Percentiles rank a stretch among this genome's conserved stretches.
Evolutionary conservation across 2,797 vertebrate species (phyloP).

Genomic region (Tauraco hartlaubi): DNA sequence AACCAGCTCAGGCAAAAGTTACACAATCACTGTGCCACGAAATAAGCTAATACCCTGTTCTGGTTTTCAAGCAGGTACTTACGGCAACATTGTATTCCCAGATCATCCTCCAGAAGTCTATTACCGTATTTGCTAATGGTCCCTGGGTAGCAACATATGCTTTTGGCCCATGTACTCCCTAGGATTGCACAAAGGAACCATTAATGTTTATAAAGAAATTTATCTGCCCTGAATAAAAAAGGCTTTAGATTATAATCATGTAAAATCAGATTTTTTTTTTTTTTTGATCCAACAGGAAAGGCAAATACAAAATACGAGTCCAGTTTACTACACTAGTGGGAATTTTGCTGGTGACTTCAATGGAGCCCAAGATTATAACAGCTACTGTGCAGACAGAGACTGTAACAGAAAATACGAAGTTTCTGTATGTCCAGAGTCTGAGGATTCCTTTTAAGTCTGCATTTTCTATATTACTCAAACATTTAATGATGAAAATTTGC

Average conservation of each 20-base stretch:
- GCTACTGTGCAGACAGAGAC: background rate
- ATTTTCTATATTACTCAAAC: background rate
- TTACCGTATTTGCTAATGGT: constrained; percentile 93
- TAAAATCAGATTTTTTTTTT: background rate
- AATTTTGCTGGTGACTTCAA: background rate
- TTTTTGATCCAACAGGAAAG: background rate
- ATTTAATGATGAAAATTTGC: background rate
- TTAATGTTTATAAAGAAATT: background rate
- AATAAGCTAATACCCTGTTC: background rate
- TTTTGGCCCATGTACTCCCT: constrained; percentile 94
- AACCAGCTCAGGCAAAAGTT: background rate
- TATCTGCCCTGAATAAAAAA: background rate
- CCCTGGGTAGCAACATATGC: constrained; percentile 98
- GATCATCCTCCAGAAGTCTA: constrained; percentile 99
- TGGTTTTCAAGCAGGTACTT: constrained; percentile 74
- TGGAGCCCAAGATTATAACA: background rate
- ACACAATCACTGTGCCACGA: background rate
- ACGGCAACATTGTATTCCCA: constrained; percentile 96
- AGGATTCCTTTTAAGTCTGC: background rate
- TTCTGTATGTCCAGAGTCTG: background rate
- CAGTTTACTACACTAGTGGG: background rate
- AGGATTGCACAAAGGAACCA: constrained; percentile 33
- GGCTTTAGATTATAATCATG: background rate
- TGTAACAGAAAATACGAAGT: background rate
- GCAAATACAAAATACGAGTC: background rate